Percentiles rank a stretch among this genome's conserved stretches.
phyloP scores from a whole-genome alignment of 2,113 vertebrate genomes.

The Mesembrinibis cayennensis region DNA sequence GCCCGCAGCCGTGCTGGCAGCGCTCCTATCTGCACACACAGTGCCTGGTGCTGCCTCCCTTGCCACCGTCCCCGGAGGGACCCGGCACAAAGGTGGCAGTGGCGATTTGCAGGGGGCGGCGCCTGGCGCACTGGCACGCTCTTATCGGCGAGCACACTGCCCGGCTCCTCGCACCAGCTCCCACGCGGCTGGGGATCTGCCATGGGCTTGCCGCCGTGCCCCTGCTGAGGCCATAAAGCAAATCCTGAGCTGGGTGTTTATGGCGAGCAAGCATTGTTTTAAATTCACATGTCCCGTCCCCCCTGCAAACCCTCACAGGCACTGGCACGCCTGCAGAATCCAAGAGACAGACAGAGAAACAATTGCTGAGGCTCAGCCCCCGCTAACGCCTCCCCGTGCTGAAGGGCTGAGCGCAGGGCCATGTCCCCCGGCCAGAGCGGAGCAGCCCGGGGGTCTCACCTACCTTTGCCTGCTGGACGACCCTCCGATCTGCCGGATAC shows the following conservation, averaged over 20 bases:
- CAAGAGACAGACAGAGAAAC: neutral
- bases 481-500: neutral
- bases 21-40: constrained; percentile 38
- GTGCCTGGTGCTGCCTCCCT: constrained; percentile 2
- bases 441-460: neutral
- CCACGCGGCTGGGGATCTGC: neutral
- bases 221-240: neutral
- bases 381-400: accelerated
- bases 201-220: neutral
- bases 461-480: neutral
- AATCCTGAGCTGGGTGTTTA: neutral
- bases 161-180: neutral
- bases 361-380: neutral
- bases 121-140: neutral
- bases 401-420: accelerated
- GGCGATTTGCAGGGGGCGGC: neutral
- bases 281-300: neutral
- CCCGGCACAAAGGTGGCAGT: constrained; percentile 31
- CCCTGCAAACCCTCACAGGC: neutral
- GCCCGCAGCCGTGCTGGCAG: constrained; percentile 25
- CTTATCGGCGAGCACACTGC: constrained; percentile 26
- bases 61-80: neutral
- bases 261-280: neutral
- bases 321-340: neutral
- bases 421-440: accelerated